Base-by-base conservation (phyloP, 2,797 vertebrate species). In the Calcarius lapponicus region DNA sequence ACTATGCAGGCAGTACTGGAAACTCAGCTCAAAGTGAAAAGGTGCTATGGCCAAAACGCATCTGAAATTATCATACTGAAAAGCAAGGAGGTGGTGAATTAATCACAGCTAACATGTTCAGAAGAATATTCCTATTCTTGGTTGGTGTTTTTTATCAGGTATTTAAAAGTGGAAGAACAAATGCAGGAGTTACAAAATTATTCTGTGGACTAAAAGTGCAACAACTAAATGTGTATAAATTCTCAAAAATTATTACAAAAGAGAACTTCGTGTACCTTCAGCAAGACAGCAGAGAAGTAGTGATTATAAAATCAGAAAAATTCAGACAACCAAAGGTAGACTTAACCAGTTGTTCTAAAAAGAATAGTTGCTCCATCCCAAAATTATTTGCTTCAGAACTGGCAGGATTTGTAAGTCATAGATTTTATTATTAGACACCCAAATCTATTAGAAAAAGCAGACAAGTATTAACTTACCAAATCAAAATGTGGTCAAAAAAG, bases 401-500 rank as follows among this genome's bases (percentile, higher is more conserved):
- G 36, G 4, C 21, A 64, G 34, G 13, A 53, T 54, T 65, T 84
- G 2, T 21, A 40, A 57, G 9, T 26, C 12, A 50, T 6, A 42
- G 28, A 38, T 58, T 74, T 56, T 62, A 43, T 38, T 67, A 67
- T 62, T 54, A 50, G 13, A 58, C 11, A 11, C 16, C 4, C 1
- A 66, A 40, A 62, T 56, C 13, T 61, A n/a, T 40, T n/a, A 47
- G 42, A 45, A 66, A 73, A 88, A 70, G 7, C 9, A 47, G 18
- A 28, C 7, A 86, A 56, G 15, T 2, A 70, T 45, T 34, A 32
- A 26, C 3, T 34, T 54, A 47, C 17, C 50, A 79, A 73, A 53
- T 4, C 1, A 6, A 36, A 36, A n/a, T 0, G 1, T 48, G 17
- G 19, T 29, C 3, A 26, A 43, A n/a, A 57, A 40, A 31, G 8